Evolutionary conservation across 2,113 vertebrate species (phyloP).

Genomic region (Nibea albiflora): DNA sequence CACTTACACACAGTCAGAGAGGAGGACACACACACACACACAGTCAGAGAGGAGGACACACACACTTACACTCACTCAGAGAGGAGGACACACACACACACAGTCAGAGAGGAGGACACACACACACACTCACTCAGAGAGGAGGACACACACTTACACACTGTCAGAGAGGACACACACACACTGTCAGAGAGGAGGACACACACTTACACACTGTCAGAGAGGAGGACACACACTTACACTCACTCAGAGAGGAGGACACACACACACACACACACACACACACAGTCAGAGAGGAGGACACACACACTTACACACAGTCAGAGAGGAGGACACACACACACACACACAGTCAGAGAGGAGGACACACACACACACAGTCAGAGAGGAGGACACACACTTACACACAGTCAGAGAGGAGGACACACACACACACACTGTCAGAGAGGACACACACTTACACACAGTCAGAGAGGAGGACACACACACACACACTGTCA

Average conservation of each 20-base stretch:
- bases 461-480: background rate
- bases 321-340: no score
- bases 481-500: background rate
- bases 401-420: no score
- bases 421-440: background rate
- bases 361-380: background rate
- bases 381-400: constrained; percentile 92
- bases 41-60: background rate
- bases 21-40: background rate
- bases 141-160: background rate
- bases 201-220: background rate
- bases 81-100: background rate
- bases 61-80: background rate
- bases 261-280: no score
- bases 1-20: background rate
- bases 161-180: background rate
- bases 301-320: background rate
- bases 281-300: background rate
- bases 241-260: background rate
- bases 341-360: background rate
- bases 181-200: background rate
- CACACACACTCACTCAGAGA: background rate
- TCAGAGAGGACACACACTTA: background rate
- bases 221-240: background rate
- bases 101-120: background rate